Evolutionary conservation across 2,113 vertebrate genomes (phyloP), one percentile per base, ranked within the genome.

Genomic region (Hippocampus zosterae): DNA sequence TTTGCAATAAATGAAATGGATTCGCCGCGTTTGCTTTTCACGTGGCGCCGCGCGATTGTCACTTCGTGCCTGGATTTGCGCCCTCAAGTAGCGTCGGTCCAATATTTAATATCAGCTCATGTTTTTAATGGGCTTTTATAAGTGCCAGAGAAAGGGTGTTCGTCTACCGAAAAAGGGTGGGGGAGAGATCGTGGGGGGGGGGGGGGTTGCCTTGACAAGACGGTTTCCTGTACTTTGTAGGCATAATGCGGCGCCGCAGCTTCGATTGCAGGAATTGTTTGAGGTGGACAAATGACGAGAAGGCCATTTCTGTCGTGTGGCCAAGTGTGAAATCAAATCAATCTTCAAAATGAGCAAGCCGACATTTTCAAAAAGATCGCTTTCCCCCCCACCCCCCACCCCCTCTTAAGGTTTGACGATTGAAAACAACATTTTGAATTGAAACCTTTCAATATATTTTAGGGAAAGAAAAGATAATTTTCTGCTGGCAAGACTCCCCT

Each of bases 41-140:
- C 62, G 40, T 42, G 13, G 27, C 16, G 57, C 8, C 27, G 27
- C 3, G 16, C 37, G 57, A 60, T 42, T 64, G 62, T 64, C 40
- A 42, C 62, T 13, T 37, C 3, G 23, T 15, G 4, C 11, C 55
- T 27, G 55, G 60, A 16, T 40, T 37, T 41, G 11, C 62, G 62
- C 62, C 62, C 40, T 8, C 21, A 13, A 13, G 40, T 23, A 5
- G n/a, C 21, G 5, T 23, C 2, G 15, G 6, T 60, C 62, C 41
- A 13, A 42, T 64, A 42, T 64, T 64, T 64, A 64, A 64, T 64
- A 42, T 60, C 57, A 2, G 8, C 60, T 21, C 33, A 23, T 64
- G 13, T 23, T 23, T 64, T 63, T 42, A 25, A 9, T 15, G n/a
- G 21, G 57, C 12, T 23, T 42, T 42, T 6, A n/a, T 64, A 23